These are phyloP conservation scores for Natrix natrix DNA, from an alignment of 2,797 vertebrate species.

Conservation along the genomic window DNA sequence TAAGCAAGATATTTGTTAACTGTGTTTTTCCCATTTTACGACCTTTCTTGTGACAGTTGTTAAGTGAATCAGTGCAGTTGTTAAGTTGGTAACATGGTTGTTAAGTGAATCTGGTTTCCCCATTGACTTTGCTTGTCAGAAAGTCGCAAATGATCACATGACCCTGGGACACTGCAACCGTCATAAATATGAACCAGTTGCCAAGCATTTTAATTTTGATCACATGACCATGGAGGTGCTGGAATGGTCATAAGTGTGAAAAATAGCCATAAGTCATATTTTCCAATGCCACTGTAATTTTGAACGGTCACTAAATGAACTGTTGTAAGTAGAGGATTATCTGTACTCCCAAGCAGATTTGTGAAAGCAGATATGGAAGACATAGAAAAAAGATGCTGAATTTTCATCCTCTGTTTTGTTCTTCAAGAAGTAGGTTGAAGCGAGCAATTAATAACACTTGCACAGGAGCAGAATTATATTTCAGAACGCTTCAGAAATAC, in stretches of 20 bases:
- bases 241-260: background rate
- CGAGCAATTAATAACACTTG: constrained; percentile 55
- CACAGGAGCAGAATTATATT: constrained; percentile 67
- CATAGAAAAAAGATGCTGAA: constrained; percentile 19
- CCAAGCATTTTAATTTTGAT: background rate
- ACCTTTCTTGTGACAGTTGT: background rate
- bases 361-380: background rate
- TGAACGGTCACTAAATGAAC: background rate
- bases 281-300: background rate
- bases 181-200: background rate
- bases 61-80: background rate
- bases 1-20: background rate
- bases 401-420: constrained; percentile 43
- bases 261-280: background rate
- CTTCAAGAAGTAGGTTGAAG: constrained; percentile 56
- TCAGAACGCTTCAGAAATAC: constrained; percentile 72
- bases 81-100: background rate
- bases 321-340: background rate
- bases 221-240: background rate
- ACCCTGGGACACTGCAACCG: background rate
- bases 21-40: background rate
- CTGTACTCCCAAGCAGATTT: background rate
- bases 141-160: background rate
- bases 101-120: background rate
- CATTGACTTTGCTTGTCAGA: background rate